phyloP scores from a whole-genome alignment of 2,888 invertebrate genomes.

The Diarsia mendica region DNA sequence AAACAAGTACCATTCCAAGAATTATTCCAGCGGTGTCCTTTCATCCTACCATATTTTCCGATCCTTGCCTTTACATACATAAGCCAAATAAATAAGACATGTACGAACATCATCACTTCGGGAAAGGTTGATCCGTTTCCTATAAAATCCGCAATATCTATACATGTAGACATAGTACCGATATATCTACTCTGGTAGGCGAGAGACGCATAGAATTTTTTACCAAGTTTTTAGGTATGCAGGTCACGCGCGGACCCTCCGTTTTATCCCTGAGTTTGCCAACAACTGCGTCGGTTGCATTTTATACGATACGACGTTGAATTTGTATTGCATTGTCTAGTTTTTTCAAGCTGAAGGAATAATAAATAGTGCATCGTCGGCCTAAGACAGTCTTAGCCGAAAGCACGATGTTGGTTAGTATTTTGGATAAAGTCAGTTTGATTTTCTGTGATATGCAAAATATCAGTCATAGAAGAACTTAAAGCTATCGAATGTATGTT shows the following conservation, averaged over 20 bases:
- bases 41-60: not conserved
- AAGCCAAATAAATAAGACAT: constrained; percentile 27
- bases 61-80: not conserved
- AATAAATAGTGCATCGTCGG: not conserved
- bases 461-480: not conserved
- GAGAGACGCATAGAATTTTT: constrained; percentile 79
- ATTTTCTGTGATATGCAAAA: not conserved
- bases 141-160: constrained; percentile 50
- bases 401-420: not conserved
- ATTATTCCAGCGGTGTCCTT: not conserved
- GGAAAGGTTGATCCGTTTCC: constrained; percentile 20
- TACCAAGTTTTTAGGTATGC: constrained; percentile 81
- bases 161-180: constrained; percentile 28
- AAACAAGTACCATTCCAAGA: not conserved
- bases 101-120: not conserved
- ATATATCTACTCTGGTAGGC: constrained; percentile 64
- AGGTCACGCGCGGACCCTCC: constrained; percentile 77
- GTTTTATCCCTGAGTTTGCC: constrained; percentile 76
- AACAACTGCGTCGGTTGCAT: constrained; percentile 81
- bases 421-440: not conserved
- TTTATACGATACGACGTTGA: constrained; percentile 72
- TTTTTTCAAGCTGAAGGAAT: constrained; percentile 34
- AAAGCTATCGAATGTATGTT: not conserved
- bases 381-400: not conserved
- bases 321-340: constrained; percentile 48